Conservation (phyloP, 2,113 vertebrate genomes). For the Callipepla californica region DNA sequence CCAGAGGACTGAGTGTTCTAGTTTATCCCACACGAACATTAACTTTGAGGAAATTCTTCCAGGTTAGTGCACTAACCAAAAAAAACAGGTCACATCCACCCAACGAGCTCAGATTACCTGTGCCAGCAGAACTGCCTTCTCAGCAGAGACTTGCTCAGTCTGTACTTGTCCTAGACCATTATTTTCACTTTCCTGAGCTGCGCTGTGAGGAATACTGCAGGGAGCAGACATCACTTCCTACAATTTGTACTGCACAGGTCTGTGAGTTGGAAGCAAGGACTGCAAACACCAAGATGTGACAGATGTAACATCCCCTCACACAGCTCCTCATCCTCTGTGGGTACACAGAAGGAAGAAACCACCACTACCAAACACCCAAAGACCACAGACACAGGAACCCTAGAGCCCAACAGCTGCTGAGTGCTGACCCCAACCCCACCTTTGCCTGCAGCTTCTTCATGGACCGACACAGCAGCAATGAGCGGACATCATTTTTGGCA, state of each 20-base stretch:
- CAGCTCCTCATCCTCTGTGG: accelerated
- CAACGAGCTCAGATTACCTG: background rate
- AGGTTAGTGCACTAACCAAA: background rate
- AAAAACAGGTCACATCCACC: constrained; percentile 31
- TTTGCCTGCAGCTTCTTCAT: background rate
- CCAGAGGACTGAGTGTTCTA: background rate
- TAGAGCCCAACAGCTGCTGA: background rate
- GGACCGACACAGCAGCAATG: background rate
- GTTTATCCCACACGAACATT: background rate
- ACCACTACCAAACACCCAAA: background rate
- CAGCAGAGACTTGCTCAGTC: background rate
- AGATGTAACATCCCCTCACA: background rate
- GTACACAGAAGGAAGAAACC: background rate
- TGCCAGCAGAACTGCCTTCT: background rate
- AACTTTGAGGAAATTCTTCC: background rate
- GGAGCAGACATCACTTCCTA: background rate
- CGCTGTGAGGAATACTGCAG: background rate
- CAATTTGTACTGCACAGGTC: background rate
- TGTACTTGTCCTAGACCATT: background rate
- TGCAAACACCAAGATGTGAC: background rate
- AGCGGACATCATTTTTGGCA: background rate
- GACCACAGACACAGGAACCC: background rate
- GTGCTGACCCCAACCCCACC: accelerated
- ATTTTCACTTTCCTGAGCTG: background rate
- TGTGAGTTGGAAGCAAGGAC: background rate